phyloP scores from a whole-genome alignment of 2,888 invertebrate genomes.

The Ypsolopha sequella region DNA sequence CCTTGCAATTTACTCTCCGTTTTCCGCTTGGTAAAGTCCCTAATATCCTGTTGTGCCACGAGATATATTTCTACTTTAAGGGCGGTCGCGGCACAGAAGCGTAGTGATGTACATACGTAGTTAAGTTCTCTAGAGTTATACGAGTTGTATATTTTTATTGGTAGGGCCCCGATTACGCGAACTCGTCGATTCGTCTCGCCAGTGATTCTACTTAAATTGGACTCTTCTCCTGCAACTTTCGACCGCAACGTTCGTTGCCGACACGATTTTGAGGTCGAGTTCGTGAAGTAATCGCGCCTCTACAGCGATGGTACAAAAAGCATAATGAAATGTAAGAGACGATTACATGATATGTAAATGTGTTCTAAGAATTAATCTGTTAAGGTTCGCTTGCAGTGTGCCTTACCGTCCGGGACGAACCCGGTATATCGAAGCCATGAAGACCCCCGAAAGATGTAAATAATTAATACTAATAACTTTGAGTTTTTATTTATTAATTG shows the following conservation, averaged over 20 bases:
- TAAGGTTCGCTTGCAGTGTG: constrained; percentile 6
- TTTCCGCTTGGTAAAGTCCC: neutral
- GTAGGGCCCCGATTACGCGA: constrained; percentile 50
- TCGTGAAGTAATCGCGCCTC: constrained; percentile 34
- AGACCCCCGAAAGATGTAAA: constrained; percentile 4
- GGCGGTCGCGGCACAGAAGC: constrained; percentile 10
- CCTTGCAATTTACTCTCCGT: too few species aligned
- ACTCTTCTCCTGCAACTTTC: neutral
- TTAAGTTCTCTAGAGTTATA: constrained; percentile 15
- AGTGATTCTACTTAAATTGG: constrained; percentile 3
- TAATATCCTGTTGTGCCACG: neutral
- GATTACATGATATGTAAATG: constrained; percentile 18
- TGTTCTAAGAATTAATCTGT: constrained; percentile 13
- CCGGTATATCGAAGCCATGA: neutral
- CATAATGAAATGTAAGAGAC: constrained; percentile 31
- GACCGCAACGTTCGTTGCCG: neutral
- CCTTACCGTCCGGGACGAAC: constrained; percentile 4
- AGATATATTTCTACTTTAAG: neutral
- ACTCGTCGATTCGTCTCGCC: constrained; percentile 14
- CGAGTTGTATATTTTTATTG: constrained; percentile 34
- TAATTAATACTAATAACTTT: constrained; percentile 5
- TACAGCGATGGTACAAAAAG: constrained; percentile 55
- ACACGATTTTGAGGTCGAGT: constrained; percentile 13
- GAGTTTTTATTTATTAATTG: constrained; percentile 8
- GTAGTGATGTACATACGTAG: constrained; percentile 24